phyloP scores from a whole-genome alignment of 2,888 invertebrate species.

The Plebejus argus region DNA sequence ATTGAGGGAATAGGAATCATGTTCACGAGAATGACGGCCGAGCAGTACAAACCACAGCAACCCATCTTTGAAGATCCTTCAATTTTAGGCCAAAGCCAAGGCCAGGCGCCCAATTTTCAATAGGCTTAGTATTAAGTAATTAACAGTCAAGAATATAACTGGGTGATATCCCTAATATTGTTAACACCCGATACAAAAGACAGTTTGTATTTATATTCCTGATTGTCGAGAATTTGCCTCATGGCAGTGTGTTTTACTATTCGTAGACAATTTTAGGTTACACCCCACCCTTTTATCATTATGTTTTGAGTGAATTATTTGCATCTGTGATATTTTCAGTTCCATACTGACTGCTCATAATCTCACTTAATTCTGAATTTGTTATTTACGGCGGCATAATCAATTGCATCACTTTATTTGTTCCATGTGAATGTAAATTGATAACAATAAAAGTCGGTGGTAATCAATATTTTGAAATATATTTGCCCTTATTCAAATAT shows the following conservation, averaged over 20 bases:
- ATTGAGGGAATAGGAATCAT: constrained; percentile 99
- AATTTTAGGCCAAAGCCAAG: constrained; percentile 81
- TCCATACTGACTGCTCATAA: constrained; percentile 64
- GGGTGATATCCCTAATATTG: background rate
- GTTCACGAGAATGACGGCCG: constrained; percentile 94
- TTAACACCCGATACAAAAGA: background rate
- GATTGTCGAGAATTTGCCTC: constrained; percentile 30
- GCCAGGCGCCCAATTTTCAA: constrained; percentile 60
- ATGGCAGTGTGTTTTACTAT: constrained; percentile 31
- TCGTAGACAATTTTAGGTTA: constrained; percentile 31
- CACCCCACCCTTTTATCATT: constrained; percentile 31
- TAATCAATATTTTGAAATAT: constrained; percentile 38
- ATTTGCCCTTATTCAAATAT: constrained; percentile 47
- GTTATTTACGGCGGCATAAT: constrained; percentile 41
- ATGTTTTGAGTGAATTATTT: constrained; percentile 42
- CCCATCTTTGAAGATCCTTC: constrained; percentile 90
- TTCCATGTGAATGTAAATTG: constrained; percentile 53
- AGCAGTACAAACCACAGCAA: constrained; percentile 93
- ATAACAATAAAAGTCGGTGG: background rate
- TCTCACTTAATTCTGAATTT: constrained; percentile 55
- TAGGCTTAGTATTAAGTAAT: constrained; percentile 47
- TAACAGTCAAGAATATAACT: constrained; percentile 27
- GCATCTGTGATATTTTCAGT: constrained; percentile 75
- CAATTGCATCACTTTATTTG: constrained; percentile 67
- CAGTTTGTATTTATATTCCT: constrained; percentile 27